These are phyloP conservation scores for Heteractis magnifica DNA, from an alignment of 92 coral and sea anemone genomes.

Conservation along the genomic window DNA sequence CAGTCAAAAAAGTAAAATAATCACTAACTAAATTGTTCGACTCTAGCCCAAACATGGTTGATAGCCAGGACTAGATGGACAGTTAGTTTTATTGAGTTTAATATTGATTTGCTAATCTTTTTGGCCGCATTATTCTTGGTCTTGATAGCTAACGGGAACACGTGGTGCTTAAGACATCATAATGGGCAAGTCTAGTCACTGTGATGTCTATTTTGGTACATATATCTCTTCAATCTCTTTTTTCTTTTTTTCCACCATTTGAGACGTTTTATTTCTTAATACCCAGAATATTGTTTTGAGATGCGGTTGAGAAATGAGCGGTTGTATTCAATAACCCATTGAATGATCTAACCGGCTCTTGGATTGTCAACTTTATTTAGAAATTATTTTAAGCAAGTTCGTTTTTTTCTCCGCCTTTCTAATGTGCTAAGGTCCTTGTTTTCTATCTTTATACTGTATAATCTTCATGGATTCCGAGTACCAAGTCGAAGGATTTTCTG, in stretches of 20 bases:
- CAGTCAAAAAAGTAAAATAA: background rate
- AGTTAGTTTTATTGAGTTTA: slow-evolving; percentile 12
- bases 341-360: background rate
- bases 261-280: background rate
- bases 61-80: slow-evolving; percentile 15
- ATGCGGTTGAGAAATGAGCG: background rate
- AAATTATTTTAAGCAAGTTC: background rate
- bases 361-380: background rate
- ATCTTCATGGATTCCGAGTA: background rate
- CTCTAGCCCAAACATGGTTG: slow-evolving; percentile 15
- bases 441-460: background rate
- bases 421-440: background rate
- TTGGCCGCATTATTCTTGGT: background rate
- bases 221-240: slow-evolving; percentile 12
- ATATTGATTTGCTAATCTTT: slow-evolving; percentile 30
- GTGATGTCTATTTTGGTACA: slow-evolving; percentile 6
- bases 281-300: background rate
- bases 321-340: background rate
- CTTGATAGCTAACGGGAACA: slow-evolving; percentile 12
- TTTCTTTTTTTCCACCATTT: background rate
- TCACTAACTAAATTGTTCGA: background rate
- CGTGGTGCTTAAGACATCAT: slow-evolving; percentile 17
- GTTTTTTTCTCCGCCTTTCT: background rate
- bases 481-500: background rate
- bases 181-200: slow-evolving; percentile 6